phyloP scores from a whole-genome alignment of 2,888 invertebrate genomes.

The Falcaria lacertinaria region DNA sequence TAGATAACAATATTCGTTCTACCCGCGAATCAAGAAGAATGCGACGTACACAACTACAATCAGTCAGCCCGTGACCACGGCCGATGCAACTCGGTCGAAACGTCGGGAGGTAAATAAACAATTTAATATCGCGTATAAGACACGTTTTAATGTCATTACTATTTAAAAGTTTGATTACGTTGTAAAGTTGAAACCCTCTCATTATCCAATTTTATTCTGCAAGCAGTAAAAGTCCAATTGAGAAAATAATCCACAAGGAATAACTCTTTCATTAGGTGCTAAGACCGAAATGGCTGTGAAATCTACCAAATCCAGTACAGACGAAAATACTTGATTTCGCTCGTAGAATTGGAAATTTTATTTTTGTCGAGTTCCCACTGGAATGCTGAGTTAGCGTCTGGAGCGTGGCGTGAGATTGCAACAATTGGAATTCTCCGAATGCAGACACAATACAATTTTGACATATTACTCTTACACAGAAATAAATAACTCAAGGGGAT shows the following conservation, averaged over 20 bases:
- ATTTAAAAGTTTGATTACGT: no score
- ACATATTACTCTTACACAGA: no score
- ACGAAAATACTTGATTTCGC: conserved; percentile 12
- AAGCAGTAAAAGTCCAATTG: not conserved
- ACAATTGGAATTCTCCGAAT: conserved; percentile 32
- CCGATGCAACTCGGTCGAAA: no score
- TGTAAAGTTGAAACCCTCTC: no score
- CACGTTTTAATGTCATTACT: no score
- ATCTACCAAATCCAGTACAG: not conserved
- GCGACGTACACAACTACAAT: no score
- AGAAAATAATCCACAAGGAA: not conserved
- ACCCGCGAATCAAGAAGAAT: no score
- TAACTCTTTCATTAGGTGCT: not conserved
- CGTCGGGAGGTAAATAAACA: no score
- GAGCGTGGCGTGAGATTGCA: conserved; percentile 25
- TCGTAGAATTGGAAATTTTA: conserved; percentile 17
- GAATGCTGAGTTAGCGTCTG: conserved; percentile 26
- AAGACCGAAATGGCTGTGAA: conserved; percentile 3
- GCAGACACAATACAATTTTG: not conserved
- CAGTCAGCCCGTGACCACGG: no score
- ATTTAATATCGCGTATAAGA: no score
- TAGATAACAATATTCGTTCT: no score
- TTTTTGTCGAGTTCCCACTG: conserved; percentile 25
- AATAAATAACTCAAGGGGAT: no score
- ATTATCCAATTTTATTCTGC: not conserved